A percentile compares a stretch with the other conserved stretches of the same genome.
Conservation (phyloP, 35 echinoderm and acorn worm species). For the Hemicentrotus pulcherrimus region DNA sequence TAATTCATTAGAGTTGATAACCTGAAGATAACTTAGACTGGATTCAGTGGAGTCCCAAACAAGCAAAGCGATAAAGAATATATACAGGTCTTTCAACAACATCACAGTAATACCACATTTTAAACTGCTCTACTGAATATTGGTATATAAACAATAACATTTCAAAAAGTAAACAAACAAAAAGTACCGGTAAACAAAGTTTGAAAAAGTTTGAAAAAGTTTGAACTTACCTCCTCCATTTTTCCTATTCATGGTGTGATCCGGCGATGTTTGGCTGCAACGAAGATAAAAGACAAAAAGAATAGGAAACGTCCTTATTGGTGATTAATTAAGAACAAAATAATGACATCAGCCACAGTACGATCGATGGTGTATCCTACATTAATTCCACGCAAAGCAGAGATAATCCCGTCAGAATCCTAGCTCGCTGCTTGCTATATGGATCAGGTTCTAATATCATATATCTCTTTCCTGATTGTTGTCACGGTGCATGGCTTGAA, state of each 20-base stretch:
- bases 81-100: too few relatives aligned
- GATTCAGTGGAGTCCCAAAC: too few relatives aligned
- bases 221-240: constrained; percentile 26
- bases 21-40: too few relatives aligned
- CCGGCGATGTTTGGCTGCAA: constrained; percentile 28
- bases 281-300: background rate
- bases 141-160: too few relatives aligned
- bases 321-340: background rate
- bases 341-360: background rate
- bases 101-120: too few relatives aligned
- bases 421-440: background rate
- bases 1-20: too few relatives aligned
- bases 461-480: background rate
- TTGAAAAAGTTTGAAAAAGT: background rate
- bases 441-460: background rate
- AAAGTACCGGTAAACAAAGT: too few relatives aligned
- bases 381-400: background rate
- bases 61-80: too few relatives aligned
- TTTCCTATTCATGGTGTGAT: constrained; percentile 23
- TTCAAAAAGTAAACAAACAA: too few relatives aligned
- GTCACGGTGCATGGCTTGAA: background rate
- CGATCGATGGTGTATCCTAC: background rate
- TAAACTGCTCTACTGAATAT: too few relatives aligned
- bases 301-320: background rate
- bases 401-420: background rate